Conservation (phyloP, 2,113 vertebrate species). For the Pluvianellus socialis region DNA sequence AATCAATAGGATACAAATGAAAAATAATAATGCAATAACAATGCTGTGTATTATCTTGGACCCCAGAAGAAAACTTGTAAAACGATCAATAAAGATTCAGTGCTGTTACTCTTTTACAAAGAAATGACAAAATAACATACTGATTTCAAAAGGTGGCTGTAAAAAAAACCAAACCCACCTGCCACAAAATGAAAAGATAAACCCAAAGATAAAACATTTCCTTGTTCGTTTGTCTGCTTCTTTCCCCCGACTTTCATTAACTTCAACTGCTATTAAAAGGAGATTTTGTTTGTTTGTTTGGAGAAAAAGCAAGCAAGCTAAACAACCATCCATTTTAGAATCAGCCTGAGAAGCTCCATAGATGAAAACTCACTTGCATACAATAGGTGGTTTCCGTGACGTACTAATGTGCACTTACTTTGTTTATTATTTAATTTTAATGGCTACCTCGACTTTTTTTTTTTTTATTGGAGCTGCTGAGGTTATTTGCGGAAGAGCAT, state of each 20-base stretch:
- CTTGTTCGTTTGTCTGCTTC: neutral
- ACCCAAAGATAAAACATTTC: neutral
- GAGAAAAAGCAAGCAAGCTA: neutral
- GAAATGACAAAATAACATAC: conserved; percentile 10
- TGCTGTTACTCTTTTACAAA: neutral
- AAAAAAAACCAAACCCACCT: neutral
- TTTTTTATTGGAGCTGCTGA: neutral
- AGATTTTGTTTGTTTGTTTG: neutral
- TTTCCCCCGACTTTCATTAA: neutral
- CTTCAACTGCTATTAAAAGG: neutral
- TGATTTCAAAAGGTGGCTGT: conserved; percentile 23
- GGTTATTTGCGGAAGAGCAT: neutral
- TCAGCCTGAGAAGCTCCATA: neutral
- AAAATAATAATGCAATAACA: conserved; percentile 72
- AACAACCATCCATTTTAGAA: neutral
- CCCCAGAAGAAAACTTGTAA: conserved; percentile 31
- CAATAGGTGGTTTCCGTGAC: neutral
- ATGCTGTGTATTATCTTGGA: conserved; percentile 41
- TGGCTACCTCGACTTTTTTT: neutral
- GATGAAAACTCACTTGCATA: neutral
- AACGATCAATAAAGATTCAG: conserved; percentile 52
- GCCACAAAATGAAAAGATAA: neutral
- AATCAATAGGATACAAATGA: conserved; percentile 69
- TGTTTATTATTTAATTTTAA: neutral
- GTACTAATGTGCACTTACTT: fast-evolving